Base-by-base conservation (phyloP, 1,140 invertebrate genomes). In the Mya arenaria region DNA sequence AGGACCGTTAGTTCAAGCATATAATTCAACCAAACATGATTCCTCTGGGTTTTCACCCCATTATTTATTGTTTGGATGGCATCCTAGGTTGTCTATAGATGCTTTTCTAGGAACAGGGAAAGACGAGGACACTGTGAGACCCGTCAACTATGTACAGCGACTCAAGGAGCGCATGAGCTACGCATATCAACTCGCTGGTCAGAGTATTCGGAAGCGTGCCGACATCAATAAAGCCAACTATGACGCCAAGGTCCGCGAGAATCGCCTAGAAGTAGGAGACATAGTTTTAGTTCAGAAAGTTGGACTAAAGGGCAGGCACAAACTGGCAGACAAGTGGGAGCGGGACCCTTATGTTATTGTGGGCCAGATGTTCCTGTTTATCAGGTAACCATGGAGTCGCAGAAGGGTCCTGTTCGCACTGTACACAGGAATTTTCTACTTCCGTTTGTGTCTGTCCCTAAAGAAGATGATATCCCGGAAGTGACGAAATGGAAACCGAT, bases 291-390 rank as follows among this genome's bases (percentile, higher is more conserved):
- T 78, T 10, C 39, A 55, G 17, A 48, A 36, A 48, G 28, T 66
- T 10, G n/a, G 6, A n/a, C 32, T 25, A 10, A 37, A 48, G 23
- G 62, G 60, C 25, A 78, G 41, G 41, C 65, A 69, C n/a, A 69
- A 78, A 34, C 60, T 55, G 15, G 74, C 25, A 15, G 63, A 78
- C n/a, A 78, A 37, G 30, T 78, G 74, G 74, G n/a, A 78, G 23
- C 23, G 25, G 39, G 4, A 78, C 10, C 15, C 48, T 23, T 66
- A 65, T 5, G 15, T 34, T 17, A 48, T 78, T 19, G 13, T 41
- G 37, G 25, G 48, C 62, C 30, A 25, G 56, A 66, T 17, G 30
- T 66, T 19, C 74, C 62, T n/a, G 62, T 68, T 4, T 68, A 55
- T 37, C 10, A 32, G 32, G 74, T 78, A 5, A 44, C 32, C n/a